Percentiles rank a stretch among this genome's conserved stretches.
Evolutionary conservation across 2,888 invertebrate genomes (phyloP).

Genomic region (Cantharis rufa): DNA sequence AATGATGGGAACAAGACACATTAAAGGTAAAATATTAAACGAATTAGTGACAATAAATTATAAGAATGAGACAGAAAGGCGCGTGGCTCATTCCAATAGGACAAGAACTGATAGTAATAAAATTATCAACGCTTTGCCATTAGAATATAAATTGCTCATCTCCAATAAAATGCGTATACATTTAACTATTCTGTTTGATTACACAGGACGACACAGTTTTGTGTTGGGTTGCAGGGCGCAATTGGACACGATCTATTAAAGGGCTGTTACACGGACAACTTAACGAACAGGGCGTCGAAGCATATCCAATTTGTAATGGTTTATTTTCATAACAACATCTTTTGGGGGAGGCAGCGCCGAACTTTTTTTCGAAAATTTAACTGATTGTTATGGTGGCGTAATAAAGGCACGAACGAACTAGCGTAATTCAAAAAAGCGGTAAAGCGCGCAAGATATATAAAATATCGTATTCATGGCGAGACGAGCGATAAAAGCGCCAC

Average conservation of each 20-base stretch:
- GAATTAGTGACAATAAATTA: constrained; percentile 43
- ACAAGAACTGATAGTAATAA: constrained; percentile 52
- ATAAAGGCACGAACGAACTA: constrained; percentile 21
- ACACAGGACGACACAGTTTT: constrained; percentile 17
- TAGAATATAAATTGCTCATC: constrained; percentile 55
- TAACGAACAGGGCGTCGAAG: constrained; percentile 42
- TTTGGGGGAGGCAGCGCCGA: background rate
- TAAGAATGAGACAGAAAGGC: constrained; percentile 46
- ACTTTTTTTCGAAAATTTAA: background rate
- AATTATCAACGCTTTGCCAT: constrained; percentile 54
- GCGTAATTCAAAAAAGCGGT: constrained; percentile 30
- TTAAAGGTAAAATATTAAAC: constrained; percentile 46
- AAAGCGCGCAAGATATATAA: constrained; percentile 42
- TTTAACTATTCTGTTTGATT: constrained; percentile 26
- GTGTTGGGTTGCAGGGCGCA: constrained; percentile 18
- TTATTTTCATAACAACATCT: constrained; percentile 33
- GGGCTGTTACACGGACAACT: constrained; percentile 40
- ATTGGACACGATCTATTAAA: constrained; percentile 47
- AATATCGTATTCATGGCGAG: constrained; percentile 46
- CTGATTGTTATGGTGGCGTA: constrained; percentile 2
- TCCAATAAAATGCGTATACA: constrained; percentile 41
- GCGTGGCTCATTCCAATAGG: constrained; percentile 53
- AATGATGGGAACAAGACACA: constrained; percentile 48
- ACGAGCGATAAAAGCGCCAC: constrained; percentile 42
- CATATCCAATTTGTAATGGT: constrained; percentile 46